Base-by-base conservation (phyloP, 64 coral and sea anemone genomes). In the Porites lutea region DNA sequence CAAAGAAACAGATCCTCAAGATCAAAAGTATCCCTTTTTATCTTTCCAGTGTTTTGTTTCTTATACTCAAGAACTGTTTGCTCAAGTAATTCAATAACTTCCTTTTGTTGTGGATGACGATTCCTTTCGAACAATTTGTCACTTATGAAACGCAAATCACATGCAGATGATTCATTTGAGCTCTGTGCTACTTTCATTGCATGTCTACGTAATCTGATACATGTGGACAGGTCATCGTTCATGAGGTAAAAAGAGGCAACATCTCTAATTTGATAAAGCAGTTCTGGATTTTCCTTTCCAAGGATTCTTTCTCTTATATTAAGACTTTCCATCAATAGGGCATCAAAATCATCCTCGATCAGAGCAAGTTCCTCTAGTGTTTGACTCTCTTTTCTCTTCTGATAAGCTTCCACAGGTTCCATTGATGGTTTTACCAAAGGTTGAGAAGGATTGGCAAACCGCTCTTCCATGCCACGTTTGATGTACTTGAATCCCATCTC, bases 221-320 rank as follows among this genome's bases (percentile, higher is more conserved):
- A 67, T 60, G 82, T 69, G 51, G 66, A 83, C 48, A 80, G 79
- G 58, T 91, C 79, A 73, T 48, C 82, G 5, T 91, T 83, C 2
- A 65, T 62, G 1, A 61, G 71, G 52, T 90, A 79, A 77, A 53
- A 82, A 82, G 13, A 0, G 69, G 82, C 77, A 6, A 73, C 77
- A 12, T 59, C 84, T 48, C 65, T 65, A 21, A 91, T 82, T 3
- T 66, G 52, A 13, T 2, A 57, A 5, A 57, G 54, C 54, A 57
- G 54, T 57, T 57, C 54, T 57, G 54, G 7, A 57, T 57, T 57
- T 7, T 57, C 54, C 12, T 22, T 79, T 13, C 89, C 89, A 8
- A 91, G 67, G 37, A 91, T 91, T 83, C 89, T 79, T 74, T 91
- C 89, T 59, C 89, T 57, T 74, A 91, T 72, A 20, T 74, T 74